phyloP scores from a whole-genome alignment of 2,797 vertebrate genomes.

The Hydrocynus forskahlii region DNA sequence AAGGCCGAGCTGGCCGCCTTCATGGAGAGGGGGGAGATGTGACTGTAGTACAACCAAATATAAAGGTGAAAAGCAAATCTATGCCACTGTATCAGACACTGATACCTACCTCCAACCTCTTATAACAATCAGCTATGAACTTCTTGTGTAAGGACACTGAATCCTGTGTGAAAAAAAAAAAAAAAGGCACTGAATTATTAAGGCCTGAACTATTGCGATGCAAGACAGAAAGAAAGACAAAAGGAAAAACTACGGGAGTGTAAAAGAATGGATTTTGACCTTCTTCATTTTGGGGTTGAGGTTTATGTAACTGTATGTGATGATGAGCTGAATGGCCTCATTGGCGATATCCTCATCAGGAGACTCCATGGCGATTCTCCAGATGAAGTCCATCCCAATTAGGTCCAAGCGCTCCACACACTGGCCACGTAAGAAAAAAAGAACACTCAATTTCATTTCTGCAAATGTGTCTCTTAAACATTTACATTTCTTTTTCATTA shows the following conservation, averaged over 20 bases:
- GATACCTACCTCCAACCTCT: conserved; percentile 89
- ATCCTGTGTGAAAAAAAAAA: conserved; percentile 79
- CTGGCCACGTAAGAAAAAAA: conserved; percentile 56
- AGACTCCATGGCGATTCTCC: conserved; percentile 99
- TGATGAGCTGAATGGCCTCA: conserved; percentile 97
- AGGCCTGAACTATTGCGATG: background rate
- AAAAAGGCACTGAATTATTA: background rate
- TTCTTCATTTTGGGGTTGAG: conserved; percentile 98
- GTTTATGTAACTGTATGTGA: conserved; percentile 98
- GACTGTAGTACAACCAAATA: background rate
- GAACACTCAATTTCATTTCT: no score
- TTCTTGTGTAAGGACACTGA: conserved; percentile 98
- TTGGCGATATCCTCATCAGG: conserved; percentile 99
- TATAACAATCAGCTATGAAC: conserved; percentile 99
- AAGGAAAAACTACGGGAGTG: background rate
- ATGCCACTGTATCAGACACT: background rate
- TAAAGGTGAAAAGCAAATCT: background rate
- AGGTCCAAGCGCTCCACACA: conserved; percentile 97
- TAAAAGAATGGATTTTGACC: conserved; percentile 67
- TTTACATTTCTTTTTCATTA: no score
- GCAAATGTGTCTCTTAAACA: background rate
- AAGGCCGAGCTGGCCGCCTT: conserved; percentile 96
- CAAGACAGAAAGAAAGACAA: background rate
- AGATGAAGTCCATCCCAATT: conserved; percentile 99
- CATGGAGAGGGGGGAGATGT: conserved; percentile 11